These are phyloP conservation scores for Phortica variegata DNA, from an alignment of 1,140 invertebrate genomes.

Conservation along the genomic window DNA sequence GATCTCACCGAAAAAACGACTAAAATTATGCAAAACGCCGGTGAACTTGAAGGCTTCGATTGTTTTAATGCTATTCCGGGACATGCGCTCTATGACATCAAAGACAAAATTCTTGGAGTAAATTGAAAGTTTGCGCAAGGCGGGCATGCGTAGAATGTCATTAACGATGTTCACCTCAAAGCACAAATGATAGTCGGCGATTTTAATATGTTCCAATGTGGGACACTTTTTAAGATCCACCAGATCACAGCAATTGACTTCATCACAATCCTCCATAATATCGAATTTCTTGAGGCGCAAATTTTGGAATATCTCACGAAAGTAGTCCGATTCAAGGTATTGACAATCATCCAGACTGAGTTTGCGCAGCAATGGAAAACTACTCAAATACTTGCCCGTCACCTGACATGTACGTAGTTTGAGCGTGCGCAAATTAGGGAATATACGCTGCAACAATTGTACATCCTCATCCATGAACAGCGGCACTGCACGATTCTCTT, in stretches of 20 bases:
- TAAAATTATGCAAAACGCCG: constrained; percentile 36
- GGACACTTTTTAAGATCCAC: constrained; percentile 37
- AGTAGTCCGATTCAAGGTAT: constrained; percentile 38
- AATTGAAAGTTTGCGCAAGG: constrained; percentile 37
- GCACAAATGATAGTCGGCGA: constrained; percentile 46
- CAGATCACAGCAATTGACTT: constrained; percentile 46
- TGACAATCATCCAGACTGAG: constrained; percentile 43
- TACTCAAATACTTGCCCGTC: constrained; percentile 36
- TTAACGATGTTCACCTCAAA: constrained; percentile 42
- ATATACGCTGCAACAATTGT: constrained; percentile 25
- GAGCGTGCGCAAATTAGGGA: constrained; percentile 28
- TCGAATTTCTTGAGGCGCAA: constrained; percentile 38
- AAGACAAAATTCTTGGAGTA: constrained; percentile 48
- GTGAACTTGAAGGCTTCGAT: constrained; percentile 41
- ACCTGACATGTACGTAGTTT: constrained; percentile 36
- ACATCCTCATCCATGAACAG: constrained; percentile 42
- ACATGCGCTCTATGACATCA: constrained; percentile 37
- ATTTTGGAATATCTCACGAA: constrained; percentile 36
- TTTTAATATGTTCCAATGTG: constrained; percentile 44
- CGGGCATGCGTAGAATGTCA: constrained; percentile 32
- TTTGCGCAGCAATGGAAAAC: constrained; percentile 27
- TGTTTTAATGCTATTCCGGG: constrained; percentile 19
- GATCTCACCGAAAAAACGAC: constrained; percentile 34
- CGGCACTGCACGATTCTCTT: constrained; percentile 13
- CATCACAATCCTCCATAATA: constrained; percentile 48